Conservation (phyloP, 53 echinoderm and acorn worm genomes). For the Glandiceps talaboti region DNA sequence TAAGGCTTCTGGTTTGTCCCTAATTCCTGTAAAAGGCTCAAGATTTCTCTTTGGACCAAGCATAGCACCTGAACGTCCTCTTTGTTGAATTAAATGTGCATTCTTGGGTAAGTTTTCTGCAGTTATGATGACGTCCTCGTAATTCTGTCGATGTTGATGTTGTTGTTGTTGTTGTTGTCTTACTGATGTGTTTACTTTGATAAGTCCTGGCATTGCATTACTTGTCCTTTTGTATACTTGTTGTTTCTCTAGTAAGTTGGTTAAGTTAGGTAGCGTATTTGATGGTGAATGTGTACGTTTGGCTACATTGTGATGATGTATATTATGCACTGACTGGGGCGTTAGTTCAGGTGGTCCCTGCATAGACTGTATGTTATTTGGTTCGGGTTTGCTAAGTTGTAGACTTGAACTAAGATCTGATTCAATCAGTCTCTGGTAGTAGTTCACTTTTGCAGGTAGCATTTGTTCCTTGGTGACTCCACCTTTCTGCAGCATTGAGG, state of each 20-base stretch:
- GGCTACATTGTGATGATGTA: not conserved
- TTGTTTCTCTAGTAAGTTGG: not conserved
- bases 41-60: not conserved
- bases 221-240: not conserved
- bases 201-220: not conserved
- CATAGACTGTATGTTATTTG: not conserved
- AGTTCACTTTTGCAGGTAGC: not conserved
- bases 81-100: not conserved
- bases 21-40: not conserved
- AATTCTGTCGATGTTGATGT: not conserved
- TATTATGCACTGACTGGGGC: not conserved
- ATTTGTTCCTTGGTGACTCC: not conserved
- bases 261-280: not conserved
- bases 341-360: not conserved
- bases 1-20: not conserved
- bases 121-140: not conserved
- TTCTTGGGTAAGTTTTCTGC: not conserved
- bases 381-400: not conserved
- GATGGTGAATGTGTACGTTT: not conserved
- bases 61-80: not conserved
- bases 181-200: not conserved
- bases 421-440: not conserved
- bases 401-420: not conserved
- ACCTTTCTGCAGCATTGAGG: not conserved
- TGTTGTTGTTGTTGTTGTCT: not conserved